Evolutionary conservation across 1,140 invertebrate genomes (phyloP).

Genomic region (Dinoponera quadriceps): DNA sequence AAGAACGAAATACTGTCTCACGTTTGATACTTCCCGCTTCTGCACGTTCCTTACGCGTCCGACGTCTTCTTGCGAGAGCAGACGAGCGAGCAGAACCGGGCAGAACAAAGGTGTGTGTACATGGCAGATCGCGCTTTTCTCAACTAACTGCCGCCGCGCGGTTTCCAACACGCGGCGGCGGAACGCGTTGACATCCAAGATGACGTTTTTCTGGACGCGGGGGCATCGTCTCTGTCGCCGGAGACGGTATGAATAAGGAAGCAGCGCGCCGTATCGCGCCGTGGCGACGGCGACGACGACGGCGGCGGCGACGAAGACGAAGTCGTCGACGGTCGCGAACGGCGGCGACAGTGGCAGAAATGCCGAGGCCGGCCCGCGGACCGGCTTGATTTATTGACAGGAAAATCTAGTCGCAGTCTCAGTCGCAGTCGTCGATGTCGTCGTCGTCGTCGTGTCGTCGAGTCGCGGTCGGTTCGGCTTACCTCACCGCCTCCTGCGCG

Average conservation of each 20-base stretch:
- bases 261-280: constrained; percentile 11
- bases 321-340: constrained; percentile 58
- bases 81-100: constrained; percentile 10
- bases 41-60: background rate
- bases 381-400: constrained; percentile 85
- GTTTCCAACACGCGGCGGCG: constrained; percentile 26
- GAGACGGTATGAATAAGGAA: constrained; percentile 75
- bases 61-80: constrained; percentile 7
- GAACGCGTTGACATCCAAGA: constrained; percentile 5
- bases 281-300: background rate
- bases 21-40: constrained; percentile 19
- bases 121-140: constrained; percentile 16
- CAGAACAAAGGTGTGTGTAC: constrained; percentile 10
- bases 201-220: constrained; percentile 59
- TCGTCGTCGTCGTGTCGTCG: constrained; percentile 61
- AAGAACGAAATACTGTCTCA: constrained; percentile 9
- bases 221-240: constrained; percentile 25
- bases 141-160: background rate
- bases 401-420: constrained; percentile 84
- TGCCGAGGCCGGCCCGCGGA: constrained; percentile 74
- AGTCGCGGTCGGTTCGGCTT: constrained; percentile 69
- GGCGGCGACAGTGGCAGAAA: constrained; percentile 72
- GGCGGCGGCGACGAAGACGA: constrained; percentile 28
- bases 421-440: constrained; percentile 63
- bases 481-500: constrained; percentile 74